phyloP scores from a whole-genome alignment of 1,140 invertebrate species.

The Drosophila watanabei region DNA sequence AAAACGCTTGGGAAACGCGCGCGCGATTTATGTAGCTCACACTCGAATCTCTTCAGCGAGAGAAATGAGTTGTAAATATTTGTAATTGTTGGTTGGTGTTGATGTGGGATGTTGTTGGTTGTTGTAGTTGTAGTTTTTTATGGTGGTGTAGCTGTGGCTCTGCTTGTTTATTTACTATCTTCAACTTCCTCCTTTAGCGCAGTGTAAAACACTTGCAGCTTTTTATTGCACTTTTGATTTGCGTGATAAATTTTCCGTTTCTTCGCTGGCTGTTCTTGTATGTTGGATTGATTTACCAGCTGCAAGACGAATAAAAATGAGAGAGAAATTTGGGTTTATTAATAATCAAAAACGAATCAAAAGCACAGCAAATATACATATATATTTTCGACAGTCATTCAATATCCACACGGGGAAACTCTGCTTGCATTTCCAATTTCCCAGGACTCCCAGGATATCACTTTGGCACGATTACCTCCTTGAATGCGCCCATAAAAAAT shows the following conservation, averaged over 20 bases:
- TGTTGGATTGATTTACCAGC: slow-evolving; percentile 64
- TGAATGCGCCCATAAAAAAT: slow-evolving; percentile 13
- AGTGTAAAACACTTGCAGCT: slow-evolving; percentile 65
- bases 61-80: slow-evolving; percentile 51
- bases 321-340: slow-evolving; percentile 43
- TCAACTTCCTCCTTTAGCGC: slow-evolving; percentile 34
- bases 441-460: slow-evolving; percentile 18
- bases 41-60: slow-evolving; percentile 25
- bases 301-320: slow-evolving; percentile 54
- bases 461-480: slow-evolving; percentile 42
- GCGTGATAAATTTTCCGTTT: slow-evolving; percentile 66
- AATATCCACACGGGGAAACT: slow-evolving; percentile 1
- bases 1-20: slow-evolving; percentile 50
- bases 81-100: slow-evolving; percentile 34
- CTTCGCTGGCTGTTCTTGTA: slow-evolving; percentile 45
- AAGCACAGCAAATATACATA: not conserved
- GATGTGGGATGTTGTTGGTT: slow-evolving; percentile 29
- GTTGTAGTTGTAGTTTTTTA: slow-evolving; percentile 30
- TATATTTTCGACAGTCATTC: slow-evolving; percentile 18
- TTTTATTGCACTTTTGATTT: slow-evolving; percentile 79
- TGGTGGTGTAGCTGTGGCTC: slow-evolving; percentile 36
- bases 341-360: slow-evolving; percentile 19
- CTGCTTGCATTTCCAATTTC: slow-evolving; percentile 17
- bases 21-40: slow-evolving; percentile 33
- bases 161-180: slow-evolving; percentile 52